Evolutionary conservation across 37 sponge, comb jelly and placozoan species (phyloP), one percentile per base, ranked within the genome.

Genomic region (Crambe crambe): DNA sequence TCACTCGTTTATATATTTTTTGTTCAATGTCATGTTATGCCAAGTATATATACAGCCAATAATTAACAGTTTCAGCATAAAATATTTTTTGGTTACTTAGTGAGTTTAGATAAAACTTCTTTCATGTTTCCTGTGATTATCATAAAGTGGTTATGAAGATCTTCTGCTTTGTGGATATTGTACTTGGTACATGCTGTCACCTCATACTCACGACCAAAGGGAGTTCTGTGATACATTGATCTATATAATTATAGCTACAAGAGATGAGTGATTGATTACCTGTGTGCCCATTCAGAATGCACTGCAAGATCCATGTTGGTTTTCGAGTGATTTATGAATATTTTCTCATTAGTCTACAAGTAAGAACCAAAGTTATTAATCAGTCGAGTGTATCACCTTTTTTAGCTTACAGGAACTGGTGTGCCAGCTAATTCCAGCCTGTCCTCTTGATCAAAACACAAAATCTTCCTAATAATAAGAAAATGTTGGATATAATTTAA

Each of bases 271-370:
- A 26, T 60, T 27, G 2, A 23, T 40, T 57, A 96, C 97, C 83
- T 97, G 80, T 73, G 87, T 43, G 69, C 60, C 80, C 85, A 96
- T 25, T 95, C 90, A 44, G 87, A 38, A 57, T 93, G 80, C 25
- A 86, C 78, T 20, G 95, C 84, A 59, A 98, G 79, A 71, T 94
- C 61, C 44, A 96, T 92, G 81, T 98, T 98, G 17, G 99, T 96
- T 73, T 94, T 98, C 41, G 92, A 94, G 66, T 98, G 99, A 70
- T 94, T 98, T 70, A 98, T 72, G 30, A 98, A 68, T n/a, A 98
- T 5, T 29, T 40, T 75, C 20, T 34, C 15, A 37, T 88, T 91
- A 23, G 64, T 85, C 92, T 91, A 59, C 21, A 75, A 2, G 32
- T 2, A 9, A 72, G 25, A 36, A 68, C 67, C 1, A 47, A 36